A percentile compares a stretch with the other conserved stretches of the same genome.
Conservation (phyloP, 2,888 invertebrate species). For the Therioaphis trifolii region DNA sequence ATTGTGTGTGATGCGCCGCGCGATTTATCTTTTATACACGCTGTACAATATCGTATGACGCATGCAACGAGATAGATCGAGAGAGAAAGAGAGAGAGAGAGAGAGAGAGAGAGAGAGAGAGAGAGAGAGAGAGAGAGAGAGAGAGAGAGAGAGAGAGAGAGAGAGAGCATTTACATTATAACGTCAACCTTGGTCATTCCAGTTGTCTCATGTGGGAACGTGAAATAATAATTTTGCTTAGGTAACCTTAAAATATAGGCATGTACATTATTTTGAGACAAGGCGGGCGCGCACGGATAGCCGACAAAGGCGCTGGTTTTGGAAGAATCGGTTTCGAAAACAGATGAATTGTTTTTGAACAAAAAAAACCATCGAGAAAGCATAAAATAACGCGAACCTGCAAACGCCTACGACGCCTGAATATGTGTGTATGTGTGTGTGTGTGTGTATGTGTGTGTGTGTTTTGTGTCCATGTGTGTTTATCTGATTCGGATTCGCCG, state of each 20-base stretch:
- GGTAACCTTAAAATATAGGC: conserved; percentile 20
- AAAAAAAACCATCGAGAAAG: conserved; percentile 14
- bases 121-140: not conserved
- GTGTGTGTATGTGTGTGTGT: not conserved
- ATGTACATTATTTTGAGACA: not conserved
- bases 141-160: not conserved
- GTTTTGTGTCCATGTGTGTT: not conserved
- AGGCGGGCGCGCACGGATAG: not conserved
- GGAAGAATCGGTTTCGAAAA: conserved; percentile 38
- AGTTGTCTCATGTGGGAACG: not conserved
- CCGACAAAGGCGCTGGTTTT: conserved; percentile 43
- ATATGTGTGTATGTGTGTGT: not conserved
- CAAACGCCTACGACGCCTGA: conserved; percentile 26
- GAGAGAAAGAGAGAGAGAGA: too few species aligned
- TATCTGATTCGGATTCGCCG: not conserved
- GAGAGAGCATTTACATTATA: not conserved
- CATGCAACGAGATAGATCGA: too few species aligned
- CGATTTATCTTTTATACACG: too few species aligned
- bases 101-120: not conserved
- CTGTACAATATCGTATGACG: too few species aligned
- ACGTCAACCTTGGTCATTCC: not conserved
- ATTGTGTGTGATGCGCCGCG: too few species aligned
- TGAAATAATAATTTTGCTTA: conserved; percentile 38
- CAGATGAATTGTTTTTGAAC: conserved; percentile 33
- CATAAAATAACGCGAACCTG: conserved; percentile 21